Conservation (phyloP, 2,797 vertebrate genomes). For the Poeciliopsis turneri region DNA sequence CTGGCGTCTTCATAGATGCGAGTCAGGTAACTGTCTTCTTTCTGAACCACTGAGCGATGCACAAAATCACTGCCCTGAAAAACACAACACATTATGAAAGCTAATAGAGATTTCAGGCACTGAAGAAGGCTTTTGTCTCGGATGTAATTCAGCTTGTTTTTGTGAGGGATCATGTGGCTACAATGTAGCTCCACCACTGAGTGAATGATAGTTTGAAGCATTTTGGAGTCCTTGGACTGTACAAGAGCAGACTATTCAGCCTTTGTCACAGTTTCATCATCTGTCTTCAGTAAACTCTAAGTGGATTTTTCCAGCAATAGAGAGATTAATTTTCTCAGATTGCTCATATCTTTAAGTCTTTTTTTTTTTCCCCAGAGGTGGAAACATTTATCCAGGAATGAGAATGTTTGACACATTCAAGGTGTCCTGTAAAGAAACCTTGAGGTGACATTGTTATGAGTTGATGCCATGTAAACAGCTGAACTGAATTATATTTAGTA, state of each 20-base stretch:
- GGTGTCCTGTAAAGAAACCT: neutral
- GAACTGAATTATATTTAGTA: neutral
- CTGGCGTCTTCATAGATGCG: conserved; percentile 86
- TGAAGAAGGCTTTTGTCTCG: neutral
- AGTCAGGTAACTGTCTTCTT: conserved; percentile 64
- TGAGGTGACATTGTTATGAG: neutral
- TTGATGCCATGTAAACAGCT: neutral
- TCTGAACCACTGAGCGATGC: conserved; percentile 79
- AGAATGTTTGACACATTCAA: neutral
- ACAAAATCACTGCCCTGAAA: conserved; percentile 82
- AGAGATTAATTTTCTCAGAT: neutral
- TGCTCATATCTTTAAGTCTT: neutral
- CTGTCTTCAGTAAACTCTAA: neutral
- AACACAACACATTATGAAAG: neutral
- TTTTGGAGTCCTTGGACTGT: neutral
- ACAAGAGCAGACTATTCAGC: neutral
- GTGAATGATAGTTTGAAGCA: neutral
- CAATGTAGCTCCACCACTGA: neutral
- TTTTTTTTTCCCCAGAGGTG: neutral
- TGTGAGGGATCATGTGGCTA: too few relatives aligned
- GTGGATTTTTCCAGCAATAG: neutral
- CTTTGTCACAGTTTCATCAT: neutral
- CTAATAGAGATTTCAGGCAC: neutral
- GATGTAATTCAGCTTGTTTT: neutral
- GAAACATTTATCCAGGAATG: neutral